These are phyloP conservation scores for Apaloderma vittatum DNA, from an alignment of 2,113 vertebrate species.

Conservation along the genomic window DNA sequence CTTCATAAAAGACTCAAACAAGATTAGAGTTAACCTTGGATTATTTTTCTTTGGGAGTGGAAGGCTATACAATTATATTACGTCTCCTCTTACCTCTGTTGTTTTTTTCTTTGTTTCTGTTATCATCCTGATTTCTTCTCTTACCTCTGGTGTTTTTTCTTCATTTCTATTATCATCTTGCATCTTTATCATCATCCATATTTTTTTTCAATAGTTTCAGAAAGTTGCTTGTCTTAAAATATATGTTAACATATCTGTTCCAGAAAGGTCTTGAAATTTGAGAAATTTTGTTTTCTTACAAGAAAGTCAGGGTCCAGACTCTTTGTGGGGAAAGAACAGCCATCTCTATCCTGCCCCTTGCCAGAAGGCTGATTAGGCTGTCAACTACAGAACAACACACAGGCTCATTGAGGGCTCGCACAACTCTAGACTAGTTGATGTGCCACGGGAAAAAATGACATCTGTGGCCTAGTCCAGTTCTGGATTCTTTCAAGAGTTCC, in stretches of 20 bases:
- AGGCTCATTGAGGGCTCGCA: background rate
- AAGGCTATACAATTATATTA: background rate
- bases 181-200: background rate
- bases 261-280: background rate
- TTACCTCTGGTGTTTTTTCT: background rate
- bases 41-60: background rate
- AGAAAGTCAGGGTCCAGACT: background rate
- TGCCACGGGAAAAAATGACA: background rate
- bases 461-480: background rate
- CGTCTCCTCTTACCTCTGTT: background rate
- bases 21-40: conserved; percentile 48
- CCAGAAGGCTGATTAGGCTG: background rate
- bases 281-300: background rate
- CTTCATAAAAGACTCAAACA: conserved; percentile 41
- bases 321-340: background rate
- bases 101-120: background rate
- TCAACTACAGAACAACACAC: background rate
- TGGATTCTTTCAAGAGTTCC: background rate
- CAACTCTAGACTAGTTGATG: background rate
- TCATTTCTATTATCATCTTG: background rate
- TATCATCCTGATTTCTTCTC: background rate
- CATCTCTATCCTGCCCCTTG: background rate
- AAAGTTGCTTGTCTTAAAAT: background rate
- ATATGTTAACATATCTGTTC: background rate
- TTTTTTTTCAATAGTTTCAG: background rate